A percentile compares a stretch with the other conserved stretches of the same genome.
phyloP scores from a whole-genome alignment of 2,113 vertebrate species.

The Embiotoca jacksoni region DNA sequence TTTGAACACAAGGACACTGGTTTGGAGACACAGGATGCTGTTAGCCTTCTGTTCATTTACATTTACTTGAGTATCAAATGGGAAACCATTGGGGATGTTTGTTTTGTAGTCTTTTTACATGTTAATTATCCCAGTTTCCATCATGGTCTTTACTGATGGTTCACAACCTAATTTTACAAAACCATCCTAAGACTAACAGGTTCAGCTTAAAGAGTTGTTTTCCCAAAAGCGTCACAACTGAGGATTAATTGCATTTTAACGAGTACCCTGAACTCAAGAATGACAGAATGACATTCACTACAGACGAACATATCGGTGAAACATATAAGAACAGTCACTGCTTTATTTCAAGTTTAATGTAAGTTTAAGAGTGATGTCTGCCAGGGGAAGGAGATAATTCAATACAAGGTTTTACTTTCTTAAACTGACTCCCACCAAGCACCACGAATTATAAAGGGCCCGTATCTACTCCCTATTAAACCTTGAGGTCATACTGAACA shows the following conservation, averaged over 20 bases:
- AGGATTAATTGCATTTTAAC: conserved; percentile 14
- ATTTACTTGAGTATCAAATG: conserved; percentile 2
- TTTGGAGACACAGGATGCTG: background rate
- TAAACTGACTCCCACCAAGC: background rate
- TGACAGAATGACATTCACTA: background rate
- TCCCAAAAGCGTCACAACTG: conserved; percentile 8
- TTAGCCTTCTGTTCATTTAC: conserved; percentile 17
- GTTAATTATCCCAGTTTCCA: background rate
- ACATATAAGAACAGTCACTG: background rate
- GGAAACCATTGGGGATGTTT: conserved; percentile 8
- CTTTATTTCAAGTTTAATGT: background rate
- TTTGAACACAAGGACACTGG: conserved; percentile 23
- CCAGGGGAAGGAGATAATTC: background rate
- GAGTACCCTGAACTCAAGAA: background rate
- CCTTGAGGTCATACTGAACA: background rate
- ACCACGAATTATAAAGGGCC: background rate
- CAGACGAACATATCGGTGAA: background rate
- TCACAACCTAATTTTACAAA: background rate
- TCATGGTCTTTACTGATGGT: conserved; percentile 14
- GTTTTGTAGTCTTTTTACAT: conserved; percentile 3
- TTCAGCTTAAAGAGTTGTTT: conserved; percentile 8
- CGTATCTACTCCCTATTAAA: background rate
- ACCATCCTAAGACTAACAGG: conserved; percentile 1
- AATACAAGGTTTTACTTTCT: background rate
- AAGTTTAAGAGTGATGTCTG: background rate